Base-by-base conservation (phyloP, 2,113 vertebrate species). In the Polypterus bichir region DNA sequence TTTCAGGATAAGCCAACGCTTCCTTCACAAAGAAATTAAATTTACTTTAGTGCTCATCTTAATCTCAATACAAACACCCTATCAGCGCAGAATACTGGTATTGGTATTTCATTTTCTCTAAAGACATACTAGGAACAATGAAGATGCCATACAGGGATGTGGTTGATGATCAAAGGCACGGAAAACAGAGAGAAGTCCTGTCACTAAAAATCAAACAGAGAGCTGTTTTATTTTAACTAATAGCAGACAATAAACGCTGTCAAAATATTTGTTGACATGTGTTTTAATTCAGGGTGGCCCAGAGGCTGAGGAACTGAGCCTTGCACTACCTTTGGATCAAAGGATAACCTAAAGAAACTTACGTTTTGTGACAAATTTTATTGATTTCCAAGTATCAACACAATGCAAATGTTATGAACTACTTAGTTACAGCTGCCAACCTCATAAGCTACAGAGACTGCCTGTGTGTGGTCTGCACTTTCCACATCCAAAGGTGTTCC, bases 91-190 rank as follows among this genome's bases (percentile, higher is more conserved):
- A 52, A 62, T 46, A 59, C 58, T 49, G 61, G 62, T 57, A 55
- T 57, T 69, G 62, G 59, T 57, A 58, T 58, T 52, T 61, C 51
- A 8, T 53, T 63, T 46, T 67, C 66, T 7, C 27, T n/a, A 60
- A 62, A 52, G 49, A 52, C 7, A 59, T 57, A 54, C 58, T 54
- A 61, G 52, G 65, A 9, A 45, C 52, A 53, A 48, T 49, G 62
- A 59, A 59, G 64, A 65, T 66, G 48, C 57, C 64, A 62, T 59
- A 64, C 68, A 44, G 56, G 68, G 60, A 61, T 59, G 67, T 66
- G 65, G 59, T 60, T 49, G 51, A 63, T 74, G 73, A 72, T 75
- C 70, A 75, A 75, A 73, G 64, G 53, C 55, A 62, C 48, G 57
- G 66, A 61, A 54, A 76, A 66, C 59, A 62, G 62, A 68, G 62